Conservation (phyloP, 1,140 invertebrate species). For the Lucilia cuprina region DNA sequence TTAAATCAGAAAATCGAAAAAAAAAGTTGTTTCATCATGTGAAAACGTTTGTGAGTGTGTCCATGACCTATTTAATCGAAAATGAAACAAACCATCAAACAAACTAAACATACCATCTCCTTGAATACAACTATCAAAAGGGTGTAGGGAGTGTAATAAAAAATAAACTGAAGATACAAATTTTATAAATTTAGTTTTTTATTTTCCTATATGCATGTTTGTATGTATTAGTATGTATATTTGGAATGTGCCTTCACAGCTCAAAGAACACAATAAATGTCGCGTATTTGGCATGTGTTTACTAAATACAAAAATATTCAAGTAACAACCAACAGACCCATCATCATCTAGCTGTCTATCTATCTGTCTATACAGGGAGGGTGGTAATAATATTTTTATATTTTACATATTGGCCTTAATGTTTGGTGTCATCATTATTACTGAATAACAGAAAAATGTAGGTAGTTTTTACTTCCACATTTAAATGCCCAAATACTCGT, state of each 20-base stretch:
- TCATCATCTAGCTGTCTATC: not conserved
- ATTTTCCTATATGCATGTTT: not conserved
- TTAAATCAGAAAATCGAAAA: no score
- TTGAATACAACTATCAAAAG: no score
- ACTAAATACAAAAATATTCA: not conserved
- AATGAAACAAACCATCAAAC: no score
- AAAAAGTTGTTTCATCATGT: no score
- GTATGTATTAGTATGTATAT: not conserved
- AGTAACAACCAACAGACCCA: not conserved
- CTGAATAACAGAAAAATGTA: not conserved
- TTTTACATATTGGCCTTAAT: not conserved
- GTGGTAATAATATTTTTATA: not conserved
- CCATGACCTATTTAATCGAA: no score
- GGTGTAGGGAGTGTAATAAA: not conserved
- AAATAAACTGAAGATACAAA: not conserved
- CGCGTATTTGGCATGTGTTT: slow-evolving; percentile 32
- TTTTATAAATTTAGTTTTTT: not conserved
- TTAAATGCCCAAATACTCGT: not conserved
- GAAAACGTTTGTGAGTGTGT: no score
- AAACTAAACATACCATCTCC: no score
- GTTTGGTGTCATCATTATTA: slow-evolving; percentile 2
- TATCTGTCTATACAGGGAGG: not conserved
- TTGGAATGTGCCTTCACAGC: slow-evolving; percentile 31
- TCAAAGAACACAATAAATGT: slow-evolving; percentile 23
- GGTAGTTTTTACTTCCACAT: not conserved